phyloP scores from a whole-genome alignment of 2,797 vertebrate species.

The Odontamblyopus rebecca region DNA sequence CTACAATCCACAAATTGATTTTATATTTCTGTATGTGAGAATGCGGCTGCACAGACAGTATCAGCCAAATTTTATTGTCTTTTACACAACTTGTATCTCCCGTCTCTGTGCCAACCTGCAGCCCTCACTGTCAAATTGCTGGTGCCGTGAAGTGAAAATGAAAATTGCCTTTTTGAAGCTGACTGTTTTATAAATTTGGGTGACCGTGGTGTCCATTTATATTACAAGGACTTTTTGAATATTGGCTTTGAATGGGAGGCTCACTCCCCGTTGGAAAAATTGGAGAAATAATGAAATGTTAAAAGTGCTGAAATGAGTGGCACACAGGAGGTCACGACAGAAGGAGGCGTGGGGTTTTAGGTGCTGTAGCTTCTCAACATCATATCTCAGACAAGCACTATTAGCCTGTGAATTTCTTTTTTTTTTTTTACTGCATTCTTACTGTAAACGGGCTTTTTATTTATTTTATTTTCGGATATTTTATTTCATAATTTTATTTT shows the following conservation, averaged over 20 bases:
- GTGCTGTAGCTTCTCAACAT: background rate
- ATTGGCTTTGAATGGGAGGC: background rate
- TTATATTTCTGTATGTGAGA: background rate
- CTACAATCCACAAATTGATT: too few relatives aligned
- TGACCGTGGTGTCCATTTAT: constrained; percentile 2
- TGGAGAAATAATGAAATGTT: too few relatives aligned
- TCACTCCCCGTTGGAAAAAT: background rate
- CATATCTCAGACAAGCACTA: too few relatives aligned
- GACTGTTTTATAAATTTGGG: background rate
- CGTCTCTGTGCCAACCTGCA: background rate
- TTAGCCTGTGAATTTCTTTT: too few relatives aligned
- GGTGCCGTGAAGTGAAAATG: background rate
- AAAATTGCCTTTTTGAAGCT: constrained; percentile 6
- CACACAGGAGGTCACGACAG: background rate
- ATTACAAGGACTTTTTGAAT: background rate
- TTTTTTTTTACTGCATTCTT: too few relatives aligned
- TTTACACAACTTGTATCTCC: background rate
- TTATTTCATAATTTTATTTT: too few relatives aligned
- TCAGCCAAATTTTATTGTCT: background rate
- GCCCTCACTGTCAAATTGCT: constrained; percentile 4
- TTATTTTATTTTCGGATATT: too few relatives aligned
- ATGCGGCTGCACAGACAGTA: too few relatives aligned
- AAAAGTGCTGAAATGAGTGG: background rate
- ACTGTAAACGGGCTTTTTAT: too few relatives aligned
- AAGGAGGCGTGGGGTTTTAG: background rate